Percentiles rank a stretch among this genome's conserved stretches.
These are phyloP conservation scores for Sinotaia quadrata DNA, from an alignment of 2,888 invertebrate species.

Conservation along the genomic window DNA sequence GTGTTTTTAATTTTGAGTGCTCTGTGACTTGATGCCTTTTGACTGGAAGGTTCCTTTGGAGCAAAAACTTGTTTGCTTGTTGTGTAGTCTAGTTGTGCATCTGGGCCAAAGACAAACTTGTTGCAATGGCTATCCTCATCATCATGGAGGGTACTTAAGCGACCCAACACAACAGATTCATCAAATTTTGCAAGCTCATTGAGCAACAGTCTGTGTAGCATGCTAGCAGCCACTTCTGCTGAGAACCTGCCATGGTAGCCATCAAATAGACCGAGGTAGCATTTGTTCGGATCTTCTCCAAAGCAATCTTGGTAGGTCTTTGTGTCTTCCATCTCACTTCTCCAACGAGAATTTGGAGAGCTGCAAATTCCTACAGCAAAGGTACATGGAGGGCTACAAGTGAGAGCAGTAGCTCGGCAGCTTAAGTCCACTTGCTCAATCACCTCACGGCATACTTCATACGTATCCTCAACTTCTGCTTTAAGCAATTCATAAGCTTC, in stretches of 20 bases:
- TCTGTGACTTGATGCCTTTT: background rate
- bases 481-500: constrained; percentile 68
- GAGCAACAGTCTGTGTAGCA: constrained; percentile 65
- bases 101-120: constrained; percentile 25
- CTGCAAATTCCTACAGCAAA: constrained; percentile 61
- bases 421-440: constrained; percentile 52
- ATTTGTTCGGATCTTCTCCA: constrained; percentile 65
- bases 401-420: constrained; percentile 57
- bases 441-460: constrained; percentile 54
- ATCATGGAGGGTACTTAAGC: background rate
- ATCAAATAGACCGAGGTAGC: constrained; percentile 66
- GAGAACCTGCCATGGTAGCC: constrained; percentile 68
- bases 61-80: background rate
- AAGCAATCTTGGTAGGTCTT: constrained; percentile 66
- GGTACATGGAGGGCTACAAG: constrained; percentile 56
- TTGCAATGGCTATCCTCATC: constrained; percentile 14
- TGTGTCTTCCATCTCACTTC: constrained; percentile 68
- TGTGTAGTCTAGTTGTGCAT: constrained; percentile 1
- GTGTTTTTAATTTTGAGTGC: background rate
- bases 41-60: background rate
- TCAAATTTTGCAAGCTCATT: constrained; percentile 68
- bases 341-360: constrained; percentile 63
- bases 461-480: constrained; percentile 63
- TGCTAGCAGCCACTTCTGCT: constrained; percentile 64
- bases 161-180: background rate